phyloP scores from a whole-genome alignment of 1,140 invertebrate genomes.

The Leptoteleia sp. region DNA sequence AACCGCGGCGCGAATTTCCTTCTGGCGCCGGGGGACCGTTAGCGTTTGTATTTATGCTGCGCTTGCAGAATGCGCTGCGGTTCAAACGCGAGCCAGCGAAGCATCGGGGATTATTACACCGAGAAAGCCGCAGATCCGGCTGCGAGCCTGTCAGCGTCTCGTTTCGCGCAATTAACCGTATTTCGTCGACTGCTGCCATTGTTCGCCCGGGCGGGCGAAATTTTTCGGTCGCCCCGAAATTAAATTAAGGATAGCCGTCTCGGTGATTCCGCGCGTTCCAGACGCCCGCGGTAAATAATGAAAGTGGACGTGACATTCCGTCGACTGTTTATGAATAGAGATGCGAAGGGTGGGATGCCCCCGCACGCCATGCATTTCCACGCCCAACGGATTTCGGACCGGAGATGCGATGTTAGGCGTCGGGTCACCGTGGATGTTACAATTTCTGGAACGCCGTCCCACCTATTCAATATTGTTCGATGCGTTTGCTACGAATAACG shows the following conservation, averaged over 20 bases:
- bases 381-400: neutral
- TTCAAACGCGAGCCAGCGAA: slow-evolving; percentile 26
- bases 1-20: slow-evolving; percentile 60
- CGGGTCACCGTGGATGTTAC: neutral
- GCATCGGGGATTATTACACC: slow-evolving; percentile 51
- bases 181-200: slow-evolving; percentile 51
- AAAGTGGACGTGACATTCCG: slow-evolving; percentile 41
- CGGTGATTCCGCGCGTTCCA: slow-evolving; percentile 23
- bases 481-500: no score
- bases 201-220: slow-evolving; percentile 21
- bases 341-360: no score
- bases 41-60: slow-evolving; percentile 49
- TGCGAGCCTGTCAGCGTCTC: slow-evolving; percentile 52
- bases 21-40: slow-evolving; percentile 23
- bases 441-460: neutral
- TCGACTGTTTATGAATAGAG: slow-evolving; percentile 34
- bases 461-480: no score
- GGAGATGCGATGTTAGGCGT: slow-evolving; percentile 2
- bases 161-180: slow-evolving; percentile 61
- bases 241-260: slow-evolving; percentile 53
- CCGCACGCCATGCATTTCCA: slow-evolving; percentile 1
- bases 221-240: slow-evolving; percentile 40
- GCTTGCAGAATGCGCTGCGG: slow-evolving; percentile 48
- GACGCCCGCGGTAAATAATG: slow-evolving; percentile 34
- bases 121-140: slow-evolving; percentile 57